phyloP scores from a whole-genome alignment of 2,797 vertebrate species.

The Ctenosaura bakeri region DNA sequence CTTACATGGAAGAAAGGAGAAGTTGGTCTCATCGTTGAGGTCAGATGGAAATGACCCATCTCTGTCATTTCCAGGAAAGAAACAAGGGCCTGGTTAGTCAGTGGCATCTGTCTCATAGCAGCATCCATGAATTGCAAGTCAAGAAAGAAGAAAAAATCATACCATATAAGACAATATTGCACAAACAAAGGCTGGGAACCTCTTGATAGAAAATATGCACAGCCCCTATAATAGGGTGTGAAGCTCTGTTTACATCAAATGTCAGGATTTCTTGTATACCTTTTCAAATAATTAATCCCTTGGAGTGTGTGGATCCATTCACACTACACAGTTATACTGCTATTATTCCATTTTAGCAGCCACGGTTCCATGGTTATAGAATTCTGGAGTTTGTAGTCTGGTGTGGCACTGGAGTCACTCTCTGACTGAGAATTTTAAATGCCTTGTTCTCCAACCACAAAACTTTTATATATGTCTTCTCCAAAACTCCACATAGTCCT shows the following conservation, averaged over 20 bases:
- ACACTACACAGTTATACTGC: too few species aligned
- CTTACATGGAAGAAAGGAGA: background rate
- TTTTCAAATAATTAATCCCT: background rate
- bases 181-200: background rate
- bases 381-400: too few species aligned
- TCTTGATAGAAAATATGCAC: background rate
- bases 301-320: background rate
- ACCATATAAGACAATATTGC: background rate
- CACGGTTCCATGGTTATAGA: too few species aligned
- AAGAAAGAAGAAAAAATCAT: background rate
- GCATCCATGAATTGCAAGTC: background rate
- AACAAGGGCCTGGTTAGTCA: background rate
- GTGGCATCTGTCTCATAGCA: background rate
- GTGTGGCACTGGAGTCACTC: too few species aligned
- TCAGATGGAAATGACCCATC: background rate
- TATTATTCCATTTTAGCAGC: too few species aligned
- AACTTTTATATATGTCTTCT: too few species aligned
- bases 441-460: too few species aligned
- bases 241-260: conserved; percentile 10
- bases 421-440: too few species aligned
- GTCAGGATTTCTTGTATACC: background rate
- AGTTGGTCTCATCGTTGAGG: background rate
- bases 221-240: background rate
- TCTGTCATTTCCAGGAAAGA: background rate
- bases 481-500: too few species aligned